Base-by-base conservation (phyloP, 1,140 invertebrate species). In the Mamestra configurata region DNA sequence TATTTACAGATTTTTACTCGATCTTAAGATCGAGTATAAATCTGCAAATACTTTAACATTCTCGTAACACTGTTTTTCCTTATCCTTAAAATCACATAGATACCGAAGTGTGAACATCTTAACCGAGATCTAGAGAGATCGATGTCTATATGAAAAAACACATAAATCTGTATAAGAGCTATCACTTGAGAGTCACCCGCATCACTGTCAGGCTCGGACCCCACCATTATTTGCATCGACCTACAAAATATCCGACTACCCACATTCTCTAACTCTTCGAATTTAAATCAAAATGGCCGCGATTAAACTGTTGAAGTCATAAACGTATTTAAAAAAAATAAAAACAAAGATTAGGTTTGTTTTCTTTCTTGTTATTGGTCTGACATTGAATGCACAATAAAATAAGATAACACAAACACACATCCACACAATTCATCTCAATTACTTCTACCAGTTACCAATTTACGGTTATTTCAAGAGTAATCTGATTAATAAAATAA, bases 171-270 rank as follows among this genome's bases (percentile, higher is more conserved):
- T 77, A 61, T 51, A 68, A 59, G 51, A 64, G 68, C 40, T 70
- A 78, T 79, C 79, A 72, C 51, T 77, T 72, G 35, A 61, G 82
- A 55, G 79, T 81, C 83, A 86, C 85, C 85, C 85, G 79, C 80
- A 82, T 86, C 85, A 84, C 85, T 84, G 85, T 86, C 85, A 84
- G 57, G 20, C 31, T 77, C 73, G 8, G 53, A 20, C 27, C 43
- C 66, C 37, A 20, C 61, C 76, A 79, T 82, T 82, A 82, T 84
- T 82, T 79, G 82, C 72, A 79, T 79, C 51, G 59, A 55, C 71
- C 66, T 70, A 80, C 59, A 75, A 77, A 83, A 66, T 81, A 75
- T 77, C 49, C 59, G 64, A 55, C 49, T 51, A 61, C 46, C 59
- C 35, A 20, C 59, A 64, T 40, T 40, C 31, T 20, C n/a, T 11